Evolutionary conservation across 2,888 invertebrate species (phyloP), one percentile per base, ranked within the genome.

Genomic region (Rhingia rostrata): DNA sequence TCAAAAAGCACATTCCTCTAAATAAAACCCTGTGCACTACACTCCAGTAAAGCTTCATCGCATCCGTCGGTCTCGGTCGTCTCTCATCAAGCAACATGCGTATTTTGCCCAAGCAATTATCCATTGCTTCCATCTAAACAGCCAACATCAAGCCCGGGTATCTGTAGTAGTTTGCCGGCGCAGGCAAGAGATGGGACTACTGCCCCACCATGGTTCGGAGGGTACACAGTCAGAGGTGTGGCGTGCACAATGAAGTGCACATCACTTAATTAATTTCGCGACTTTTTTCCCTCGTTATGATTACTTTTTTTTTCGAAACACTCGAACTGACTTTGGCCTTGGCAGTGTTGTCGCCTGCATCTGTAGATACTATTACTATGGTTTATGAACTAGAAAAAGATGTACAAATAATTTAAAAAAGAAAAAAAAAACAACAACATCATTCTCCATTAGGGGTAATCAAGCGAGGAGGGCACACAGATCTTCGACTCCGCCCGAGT

Each of bases 211-310:
- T 7, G 47, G 43, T n/a, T n/a, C 43, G 12, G 14, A 47, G 12
- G 14, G 12, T 7, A 35, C 39, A 56, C 58, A 39, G 39, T 53
- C 66, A 53, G 79, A 74, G 83, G 83, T 78, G 83, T 78, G 83
- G 83, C 73, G 79, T 64, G 83, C 43, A 73, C 83, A 70, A 75
- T 70, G 74, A 80, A 84, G 66, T 80, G 84, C 79, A 84, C 80
- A 84, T 79, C 84, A 80, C 84, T 84, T 84, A 84, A 84, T 84
- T 84, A 84, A 84, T 84, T 80, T 61, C 70, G 66, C 60, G 51
- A 74, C 74, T 75, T 74, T 72, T 60, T 80, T 75, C 72, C 70
- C 67, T 63, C 73, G 69, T 67, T 70, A 63, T 69, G 73, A 64
- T 74, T 69, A 56, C 22, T 43, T 35, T 61, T 35, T n/a, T 63